Evolutionary conservation across 2,888 invertebrate species (phyloP).

Genomic region (Scaptomyza caliginosa): DNA sequence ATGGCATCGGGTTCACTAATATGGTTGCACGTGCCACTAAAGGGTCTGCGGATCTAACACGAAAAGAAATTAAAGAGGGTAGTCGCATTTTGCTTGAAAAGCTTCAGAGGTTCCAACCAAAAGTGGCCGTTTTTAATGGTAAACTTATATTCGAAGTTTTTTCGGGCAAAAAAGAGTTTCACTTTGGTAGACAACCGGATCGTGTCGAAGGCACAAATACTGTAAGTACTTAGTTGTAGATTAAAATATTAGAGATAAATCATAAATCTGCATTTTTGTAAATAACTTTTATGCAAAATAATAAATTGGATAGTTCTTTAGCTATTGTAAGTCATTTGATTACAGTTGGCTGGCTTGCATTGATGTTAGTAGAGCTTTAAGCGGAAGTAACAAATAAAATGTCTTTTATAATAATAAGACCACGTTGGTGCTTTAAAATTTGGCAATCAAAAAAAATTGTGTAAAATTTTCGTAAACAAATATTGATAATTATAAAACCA

Average conservation of each 20-base stretch:
- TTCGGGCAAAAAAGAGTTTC: conserved; percentile 98
- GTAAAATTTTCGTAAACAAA: no score
- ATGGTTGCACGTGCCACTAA: conserved; percentile 98
- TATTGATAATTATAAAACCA: no score
- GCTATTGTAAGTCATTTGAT: no score
- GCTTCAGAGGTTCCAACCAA: conserved; percentile 95
- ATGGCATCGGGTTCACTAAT: conserved; percentile 99
- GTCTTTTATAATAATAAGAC: no score
- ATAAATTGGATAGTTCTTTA: no score
- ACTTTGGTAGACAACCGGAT: conserved; percentile 97
- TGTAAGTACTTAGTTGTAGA: conserved; percentile 86
- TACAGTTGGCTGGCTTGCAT: no score
- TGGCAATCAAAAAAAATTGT: no score
- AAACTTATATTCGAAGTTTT: conserved; percentile 99
- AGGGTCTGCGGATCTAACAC: conserved; percentile 96
- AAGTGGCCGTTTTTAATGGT: conserved; percentile 99
- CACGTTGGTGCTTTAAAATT: no score
- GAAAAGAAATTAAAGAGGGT: conserved; percentile 97
- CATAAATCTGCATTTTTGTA: no score
- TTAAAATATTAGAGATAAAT: not conserved
- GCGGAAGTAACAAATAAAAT: no score
- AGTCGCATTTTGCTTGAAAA: conserved; percentile 95
- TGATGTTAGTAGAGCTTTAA: no score
- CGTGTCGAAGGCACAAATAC: conserved; percentile 96
- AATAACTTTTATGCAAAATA: no score